phyloP scores from a whole-genome alignment of 2,113 vertebrate genomes.

The Candoia aspera region DNA sequence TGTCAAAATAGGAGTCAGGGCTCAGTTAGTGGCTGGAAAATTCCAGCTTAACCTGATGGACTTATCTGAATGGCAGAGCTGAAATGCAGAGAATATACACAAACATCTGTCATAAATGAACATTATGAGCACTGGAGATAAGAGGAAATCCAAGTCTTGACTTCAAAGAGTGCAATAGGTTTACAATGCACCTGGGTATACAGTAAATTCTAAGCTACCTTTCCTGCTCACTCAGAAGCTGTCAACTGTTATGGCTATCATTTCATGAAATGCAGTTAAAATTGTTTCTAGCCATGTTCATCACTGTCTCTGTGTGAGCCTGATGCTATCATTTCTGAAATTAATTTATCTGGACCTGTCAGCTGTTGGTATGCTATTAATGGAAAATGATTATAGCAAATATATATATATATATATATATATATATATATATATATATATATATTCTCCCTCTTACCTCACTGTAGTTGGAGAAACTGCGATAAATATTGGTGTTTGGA shows the following conservation, averaged over 20 bases:
- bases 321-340: not conserved
- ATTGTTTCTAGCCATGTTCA: not conserved
- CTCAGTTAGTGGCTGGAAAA: not conserved
- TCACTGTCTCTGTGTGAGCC: not conserved
- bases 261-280: not conserved
- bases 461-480: slow-evolving; percentile 58
- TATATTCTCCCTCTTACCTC: slow-evolving; percentile 66
- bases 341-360: slow-evolving; percentile 8
- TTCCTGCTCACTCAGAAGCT: not conserved
- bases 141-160: not conserved
- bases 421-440: too few relatives aligned
- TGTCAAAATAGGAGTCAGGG: not conserved
- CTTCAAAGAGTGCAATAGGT: not conserved
- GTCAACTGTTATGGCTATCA: not conserved
- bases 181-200: not conserved
- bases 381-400: slow-evolving; percentile 24
- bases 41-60: not conserved
- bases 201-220: not conserved
- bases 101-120: not conserved
- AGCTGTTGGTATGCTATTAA: not conserved
- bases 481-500: slow-evolving; percentile 74
- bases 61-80: not conserved
- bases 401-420: too few relatives aligned
- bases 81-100: not conserved
- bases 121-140: not conserved